Evolutionary conservation across 2,113 vertebrate species (phyloP), one percentile per base, ranked within the genome.

Genomic region (Puma concolor): DNA sequence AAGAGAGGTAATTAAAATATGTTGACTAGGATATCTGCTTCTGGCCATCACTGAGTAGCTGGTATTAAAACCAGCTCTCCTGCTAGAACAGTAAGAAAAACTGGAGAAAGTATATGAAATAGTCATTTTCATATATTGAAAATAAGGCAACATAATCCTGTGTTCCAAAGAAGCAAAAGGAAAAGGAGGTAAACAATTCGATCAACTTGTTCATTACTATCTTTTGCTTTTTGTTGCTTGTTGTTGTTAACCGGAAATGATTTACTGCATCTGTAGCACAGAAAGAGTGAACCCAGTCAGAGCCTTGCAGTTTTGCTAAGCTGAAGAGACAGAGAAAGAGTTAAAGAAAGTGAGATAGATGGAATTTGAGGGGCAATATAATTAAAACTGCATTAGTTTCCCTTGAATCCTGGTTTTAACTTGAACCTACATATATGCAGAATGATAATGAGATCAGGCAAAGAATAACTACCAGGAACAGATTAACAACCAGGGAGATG

Each of bases 1-100:
- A 94, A 83, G 33, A n/a, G 8, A 86, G 3, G 27, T n/a, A 74
- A 72, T 82, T 66, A 95, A 89, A 95, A 63, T 82, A 88, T 52
- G 64, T 72, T 79, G 10, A 83, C 29, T 15, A 77, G 27, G 14
- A 41, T 72, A 82, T 72, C 3, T 85, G 36, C 29, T 92, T 76
- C 33, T 84, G 64, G 13, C 16, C 12, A 57, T 67, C 25, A 74
- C 10, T 2, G 21, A 60, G 60, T 84, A 95, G 64, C 1, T 94
- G n/a, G 27, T 84, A 81, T 54, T 88, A 94, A 96, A 96, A 57
- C 8, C 66, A 63, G 6, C 15, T 72, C 1, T 81, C 54, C 33
- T 88, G 8, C 14, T 12, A 66, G 31, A 93, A 31, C 54, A 74
- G 31, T 1, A 91, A 63, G 23, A 57, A 80, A 84, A 54, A 76